Evolutionary conservation across 2,113 vertebrate genomes (phyloP).

Genomic region (Brachypodius melanocephalos): DNA sequence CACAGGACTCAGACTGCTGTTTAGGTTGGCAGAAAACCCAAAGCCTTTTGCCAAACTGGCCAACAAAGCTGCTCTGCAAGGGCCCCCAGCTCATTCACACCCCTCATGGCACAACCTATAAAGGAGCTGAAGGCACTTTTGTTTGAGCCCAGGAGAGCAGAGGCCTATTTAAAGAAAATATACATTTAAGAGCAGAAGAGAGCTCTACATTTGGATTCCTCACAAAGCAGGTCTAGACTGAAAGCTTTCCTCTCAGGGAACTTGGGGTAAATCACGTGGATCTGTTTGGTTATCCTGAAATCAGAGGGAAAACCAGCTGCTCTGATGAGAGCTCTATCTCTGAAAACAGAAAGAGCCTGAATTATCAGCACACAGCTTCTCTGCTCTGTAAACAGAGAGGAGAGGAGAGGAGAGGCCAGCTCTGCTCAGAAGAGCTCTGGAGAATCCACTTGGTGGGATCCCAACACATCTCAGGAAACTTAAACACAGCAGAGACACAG

Average conservation of each 20-base stretch:
- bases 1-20: conserved; percentile 21
- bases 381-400: not conserved
- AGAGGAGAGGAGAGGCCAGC: not conserved
- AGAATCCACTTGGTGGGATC: not conserved
- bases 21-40: conserved; percentile 16
- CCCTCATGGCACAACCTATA: not conserved
- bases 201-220: not conserved
- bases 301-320: not conserved
- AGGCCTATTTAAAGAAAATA: conserved; percentile 35
- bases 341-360: not conserved
- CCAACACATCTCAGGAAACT: not conserved
- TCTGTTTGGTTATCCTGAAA: not conserved
- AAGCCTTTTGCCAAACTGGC: conserved; percentile 17
- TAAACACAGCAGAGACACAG: not conserved
- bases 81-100: conserved; percentile 4
- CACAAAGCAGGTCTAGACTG: not conserved
- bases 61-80: not conserved
- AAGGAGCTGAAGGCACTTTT: conserved; percentile 27
- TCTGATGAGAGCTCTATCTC: not conserved
- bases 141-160: not conserved
- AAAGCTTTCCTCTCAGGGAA: not conserved
- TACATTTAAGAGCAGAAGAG: not conserved
- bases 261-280: not conserved
- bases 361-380: not conserved
- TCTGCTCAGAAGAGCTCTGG: not conserved